Evolutionary conservation across 2,888 invertebrate genomes (phyloP).

Genomic region (Anoncus sp.): DNA sequence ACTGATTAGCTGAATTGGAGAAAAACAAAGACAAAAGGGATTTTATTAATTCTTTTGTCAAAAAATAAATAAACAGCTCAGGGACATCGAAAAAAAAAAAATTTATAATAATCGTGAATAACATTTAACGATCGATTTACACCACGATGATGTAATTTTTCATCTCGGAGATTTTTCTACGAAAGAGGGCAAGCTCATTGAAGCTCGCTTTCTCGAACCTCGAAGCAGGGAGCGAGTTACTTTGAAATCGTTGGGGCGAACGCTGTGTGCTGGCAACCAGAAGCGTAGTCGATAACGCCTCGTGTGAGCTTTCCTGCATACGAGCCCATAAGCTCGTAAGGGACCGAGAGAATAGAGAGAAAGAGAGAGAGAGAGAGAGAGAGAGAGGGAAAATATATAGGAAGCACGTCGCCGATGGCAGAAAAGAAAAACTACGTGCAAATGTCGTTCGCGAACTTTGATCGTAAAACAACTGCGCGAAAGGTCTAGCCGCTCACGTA

Average conservation of each 20-base stretch:
- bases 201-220: too few species aligned
- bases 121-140: too few species aligned
- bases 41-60: slow-evolving; percentile 6
- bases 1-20: slow-evolving; percentile 1
- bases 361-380: too few species aligned
- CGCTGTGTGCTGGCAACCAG: slow-evolving; percentile 16
- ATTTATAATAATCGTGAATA: too few species aligned
- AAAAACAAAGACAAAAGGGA: slow-evolving; percentile 22
- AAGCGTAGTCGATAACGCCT: slow-evolving; percentile 39
- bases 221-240: too few species aligned
- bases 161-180: too few species aligned
- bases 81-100: too few species aligned
- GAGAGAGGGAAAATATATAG: slow-evolving; percentile 11
- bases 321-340: slow-evolving; percentile 33
- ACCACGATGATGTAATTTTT: too few species aligned
- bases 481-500: too few species aligned
- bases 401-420: slow-evolving; percentile 52
- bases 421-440: slow-evolving; percentile 77
- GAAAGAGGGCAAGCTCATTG: too few species aligned
- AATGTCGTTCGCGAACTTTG: slow-evolving; percentile 80
- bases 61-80: too few species aligned
- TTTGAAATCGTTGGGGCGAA: slow-evolving; percentile 37
- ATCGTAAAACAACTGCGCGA: slow-evolving; percentile 77
- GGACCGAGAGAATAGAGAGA: too few species aligned
- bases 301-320: slow-evolving; percentile 16